Evolutionary conservation across 2,113 vertebrate genomes (phyloP).

Genomic region (Sitta europaea): DNA sequence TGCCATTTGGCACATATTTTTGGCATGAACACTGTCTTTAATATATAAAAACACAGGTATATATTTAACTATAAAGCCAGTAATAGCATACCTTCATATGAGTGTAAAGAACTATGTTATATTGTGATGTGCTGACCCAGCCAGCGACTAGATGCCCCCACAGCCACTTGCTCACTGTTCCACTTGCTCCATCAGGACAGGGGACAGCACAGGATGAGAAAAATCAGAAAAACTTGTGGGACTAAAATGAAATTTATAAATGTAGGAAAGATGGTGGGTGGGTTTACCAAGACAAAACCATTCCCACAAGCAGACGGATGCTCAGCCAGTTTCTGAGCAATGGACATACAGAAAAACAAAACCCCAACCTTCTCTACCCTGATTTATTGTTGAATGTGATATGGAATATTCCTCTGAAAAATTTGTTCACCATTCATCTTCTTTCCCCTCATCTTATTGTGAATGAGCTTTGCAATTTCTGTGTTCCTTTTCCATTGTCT

Average conservation of each 20-base stretch:
- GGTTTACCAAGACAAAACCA: background rate
- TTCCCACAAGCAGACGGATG: background rate
- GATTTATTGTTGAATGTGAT: background rate
- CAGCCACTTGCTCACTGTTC: background rate
- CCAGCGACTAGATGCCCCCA: background rate
- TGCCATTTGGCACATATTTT: background rate
- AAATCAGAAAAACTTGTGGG: background rate
- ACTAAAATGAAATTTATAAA: background rate
- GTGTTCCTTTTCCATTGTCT: background rate
- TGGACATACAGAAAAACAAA: background rate
- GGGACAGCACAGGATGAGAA: background rate
- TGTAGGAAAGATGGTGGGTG: background rate
- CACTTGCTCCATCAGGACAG: background rate
- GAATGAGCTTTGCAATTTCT: background rate
- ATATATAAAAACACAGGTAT: background rate
- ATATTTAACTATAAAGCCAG: background rate
- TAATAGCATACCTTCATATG: background rate
- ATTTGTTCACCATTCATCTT: background rate
- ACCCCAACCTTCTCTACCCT: rapidly evolving
- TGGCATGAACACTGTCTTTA: background rate
- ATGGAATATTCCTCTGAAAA: background rate
- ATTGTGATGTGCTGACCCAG: background rate
- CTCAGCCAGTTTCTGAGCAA: background rate
- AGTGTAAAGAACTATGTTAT: background rate
- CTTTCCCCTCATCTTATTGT: background rate